Base-by-base conservation (phyloP, 2,888 invertebrate genomes). In the Chrysolina haemoptera region DNA sequence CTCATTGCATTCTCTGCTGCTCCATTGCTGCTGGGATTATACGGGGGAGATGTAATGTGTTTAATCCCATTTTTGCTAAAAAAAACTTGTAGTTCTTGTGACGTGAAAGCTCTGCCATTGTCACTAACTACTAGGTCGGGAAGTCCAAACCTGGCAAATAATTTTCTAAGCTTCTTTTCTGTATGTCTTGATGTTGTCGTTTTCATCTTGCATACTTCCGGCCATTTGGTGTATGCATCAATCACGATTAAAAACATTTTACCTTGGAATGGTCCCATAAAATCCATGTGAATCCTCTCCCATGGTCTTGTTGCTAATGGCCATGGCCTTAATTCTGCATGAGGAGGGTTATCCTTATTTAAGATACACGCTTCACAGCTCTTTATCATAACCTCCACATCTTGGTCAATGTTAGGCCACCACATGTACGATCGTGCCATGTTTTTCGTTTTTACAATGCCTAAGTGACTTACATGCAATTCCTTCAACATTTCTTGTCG, bases 361-460 rank as follows among this genome's bases (percentile, higher is more conserved):
- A 8, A 6, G 14, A 43, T 73, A 71, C 82, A 84, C 40, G 69
- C 16, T 8, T 50, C 20, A 73, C 83, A 84, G 9, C 50, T 74
- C 68, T 79, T 84, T 10, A 70, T 43, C 12, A 72, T 16, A 3
- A 73, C 63, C 71, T 81, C 80, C 81, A 35, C 8, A 35, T 35
- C 35, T 35, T 35, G 35, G 8, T 35, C 35, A 8, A 8, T 35
- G 6, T 35, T 35, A 8, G 35, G 27, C 27, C 27, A 27, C 27
- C 5, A 27, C 27, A 27, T 27, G 27, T 27, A 27, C 27, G 27
- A 27, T 27, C 27, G 27, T 11, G 80, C 80, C 43, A 81, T 40
- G 9, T 64, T 14, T 72, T 83, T 82, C 62, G 80, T 81, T 76
- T 82, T 80, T 16, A 78, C 71, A 11, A 81, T 75, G 14, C 82